These are phyloP conservation scores for Macroglossus sobrinus DNA, from an alignment of 2,113 vertebrate species.

Conservation along the genomic window DNA sequence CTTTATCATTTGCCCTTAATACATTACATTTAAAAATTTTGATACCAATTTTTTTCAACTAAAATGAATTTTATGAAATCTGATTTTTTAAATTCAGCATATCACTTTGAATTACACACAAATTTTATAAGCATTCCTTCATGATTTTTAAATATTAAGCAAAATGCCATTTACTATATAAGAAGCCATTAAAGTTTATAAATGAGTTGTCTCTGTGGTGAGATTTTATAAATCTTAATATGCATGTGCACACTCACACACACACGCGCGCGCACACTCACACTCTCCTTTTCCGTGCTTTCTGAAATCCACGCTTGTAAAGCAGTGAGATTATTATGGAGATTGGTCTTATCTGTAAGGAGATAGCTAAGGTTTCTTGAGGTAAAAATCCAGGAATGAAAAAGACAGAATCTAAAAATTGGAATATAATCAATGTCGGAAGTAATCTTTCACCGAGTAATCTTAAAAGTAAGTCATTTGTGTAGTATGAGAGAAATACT, in stretches of 20 bases:
- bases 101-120: neutral
- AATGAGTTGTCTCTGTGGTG: neutral
- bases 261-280: neutral
- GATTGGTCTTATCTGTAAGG: neutral
- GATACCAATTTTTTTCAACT: neutral
- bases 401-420: neutral
- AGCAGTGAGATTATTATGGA: neutral
- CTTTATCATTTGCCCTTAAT: neutral
- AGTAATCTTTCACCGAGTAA: neutral
- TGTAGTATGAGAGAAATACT: neutral
- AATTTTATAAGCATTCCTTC: neutral
- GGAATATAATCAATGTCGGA: neutral
- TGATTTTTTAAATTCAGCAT: neutral
- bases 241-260: accelerated
- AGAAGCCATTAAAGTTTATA: neutral
- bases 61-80: neutral
- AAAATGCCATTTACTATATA: neutral
- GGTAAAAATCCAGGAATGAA: neutral
- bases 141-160: neutral
- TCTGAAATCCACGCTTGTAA: neutral
- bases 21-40: neutral
- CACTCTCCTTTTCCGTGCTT: neutral
- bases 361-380: neutral
- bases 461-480: neutral
- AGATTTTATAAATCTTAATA: neutral